These are phyloP conservation scores for Drosophila nebulosa DNA, from an alignment of 1,140 invertebrate species.

Conservation along the genomic window DNA sequence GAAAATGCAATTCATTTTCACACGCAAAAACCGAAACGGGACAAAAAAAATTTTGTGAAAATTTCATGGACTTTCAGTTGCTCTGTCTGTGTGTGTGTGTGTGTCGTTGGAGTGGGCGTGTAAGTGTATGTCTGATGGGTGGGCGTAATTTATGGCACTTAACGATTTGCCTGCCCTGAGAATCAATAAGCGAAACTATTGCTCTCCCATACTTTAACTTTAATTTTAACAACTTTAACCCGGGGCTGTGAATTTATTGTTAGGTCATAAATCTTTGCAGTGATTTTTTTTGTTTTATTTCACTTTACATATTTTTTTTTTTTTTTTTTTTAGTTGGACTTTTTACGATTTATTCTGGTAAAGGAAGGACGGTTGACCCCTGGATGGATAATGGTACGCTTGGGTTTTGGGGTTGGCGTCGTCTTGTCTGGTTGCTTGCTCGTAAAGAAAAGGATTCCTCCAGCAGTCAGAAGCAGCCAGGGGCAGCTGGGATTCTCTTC, in stretches of 20 bases:
- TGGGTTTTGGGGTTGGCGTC: conserved; percentile 52
- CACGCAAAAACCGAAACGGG: conserved; percentile 24
- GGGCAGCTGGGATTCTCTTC: conserved; percentile 31
- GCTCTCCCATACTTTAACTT: neutral
- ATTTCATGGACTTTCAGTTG: conserved; percentile 22
- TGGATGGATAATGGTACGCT: conserved; percentile 25
- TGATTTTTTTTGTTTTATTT: neutral
- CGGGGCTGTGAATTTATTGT: conserved; percentile 42
- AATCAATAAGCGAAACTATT: conserved; percentile 51
- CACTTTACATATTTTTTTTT: neutral
- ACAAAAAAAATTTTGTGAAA: conserved; percentile 48
- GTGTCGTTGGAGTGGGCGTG: neutral
- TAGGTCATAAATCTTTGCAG: conserved; percentile 30
- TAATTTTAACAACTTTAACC: conserved; percentile 31
- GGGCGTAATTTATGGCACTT: conserved; percentile 63
- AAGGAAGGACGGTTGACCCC: conserved; percentile 11
- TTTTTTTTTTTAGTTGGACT: conserved; percentile 30
- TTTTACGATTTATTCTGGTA: neutral
- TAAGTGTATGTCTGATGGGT: conserved; percentile 25
- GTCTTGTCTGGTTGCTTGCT: conserved; percentile 43
- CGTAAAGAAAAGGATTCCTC: conserved; percentile 17
- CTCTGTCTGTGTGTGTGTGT: neutral
- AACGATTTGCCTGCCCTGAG: conserved; percentile 42
- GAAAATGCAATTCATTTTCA: conserved; percentile 70
- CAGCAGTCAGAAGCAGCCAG: conserved; percentile 29